A percentile compares a stretch with the other conserved stretches of the same genome.
phyloP scores from a whole-genome alignment of 53 echinoderm and acorn worm species.

The Stichopus horrens region DNA sequence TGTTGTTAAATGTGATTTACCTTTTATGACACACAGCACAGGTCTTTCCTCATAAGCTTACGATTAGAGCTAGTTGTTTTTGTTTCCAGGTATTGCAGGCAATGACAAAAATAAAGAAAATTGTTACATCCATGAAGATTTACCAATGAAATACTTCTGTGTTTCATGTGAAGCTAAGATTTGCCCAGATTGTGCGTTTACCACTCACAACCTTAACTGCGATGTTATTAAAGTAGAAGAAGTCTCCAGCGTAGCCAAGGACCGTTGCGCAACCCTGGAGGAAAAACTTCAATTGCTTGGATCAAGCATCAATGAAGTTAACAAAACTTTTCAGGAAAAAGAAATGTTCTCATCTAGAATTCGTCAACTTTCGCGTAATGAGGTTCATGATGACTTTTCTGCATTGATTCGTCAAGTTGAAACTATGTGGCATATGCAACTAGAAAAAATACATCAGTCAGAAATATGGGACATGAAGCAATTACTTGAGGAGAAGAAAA shows the following conservation, averaged over 20 bases:
- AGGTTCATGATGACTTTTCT: not conserved
- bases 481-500: not conserved
- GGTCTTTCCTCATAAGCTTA: not conserved
- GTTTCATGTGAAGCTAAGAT: slow-evolving; percentile 31
- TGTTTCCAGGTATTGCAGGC: not conserved
- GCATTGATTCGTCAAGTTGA: not conserved
- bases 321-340: not conserved
- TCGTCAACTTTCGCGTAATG: not conserved
- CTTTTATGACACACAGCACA: no score
- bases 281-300: not conserved
- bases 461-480: not conserved
- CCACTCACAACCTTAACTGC: not conserved
- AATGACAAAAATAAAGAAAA: not conserved
- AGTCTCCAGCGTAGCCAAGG: not conserved
- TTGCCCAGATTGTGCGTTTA: slow-evolving; percentile 14
- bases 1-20: no score
- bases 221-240: not conserved
- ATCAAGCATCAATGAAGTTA: not conserved
- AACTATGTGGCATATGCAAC: not conserved
- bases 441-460: not conserved
- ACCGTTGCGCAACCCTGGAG: not conserved
- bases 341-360: not conserved
- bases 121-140: slow-evolving; percentile 9
- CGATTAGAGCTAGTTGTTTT: not conserved
- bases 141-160: slow-evolving; percentile 19